phyloP scores from a whole-genome alignment of 2,113 vertebrate species.

The Xenopus borealis region DNA sequence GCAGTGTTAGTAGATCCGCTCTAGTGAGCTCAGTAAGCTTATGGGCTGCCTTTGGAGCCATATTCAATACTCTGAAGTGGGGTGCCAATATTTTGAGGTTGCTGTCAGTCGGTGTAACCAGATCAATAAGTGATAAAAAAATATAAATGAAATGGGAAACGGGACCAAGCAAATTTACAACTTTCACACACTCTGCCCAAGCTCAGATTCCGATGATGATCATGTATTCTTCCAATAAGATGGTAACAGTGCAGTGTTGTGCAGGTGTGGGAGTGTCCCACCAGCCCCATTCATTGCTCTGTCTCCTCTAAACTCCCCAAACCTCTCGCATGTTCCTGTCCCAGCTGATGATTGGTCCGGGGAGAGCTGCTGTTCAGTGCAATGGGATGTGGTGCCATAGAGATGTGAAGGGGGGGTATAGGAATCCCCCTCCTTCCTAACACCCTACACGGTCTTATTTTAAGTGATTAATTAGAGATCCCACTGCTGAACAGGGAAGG shows the following conservation, averaged over 20 bases:
- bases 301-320: not conserved
- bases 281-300: slow-evolving; percentile 4
- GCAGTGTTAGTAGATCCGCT: no score
- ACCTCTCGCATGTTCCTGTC: slow-evolving; percentile 34
- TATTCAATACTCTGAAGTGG: no score
- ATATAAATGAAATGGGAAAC: no score
- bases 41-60: no score
- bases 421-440: slow-evolving; percentile 27
- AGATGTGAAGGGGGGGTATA: slow-evolving; percentile 30
- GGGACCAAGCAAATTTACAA: no score
- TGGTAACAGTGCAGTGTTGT: slow-evolving; percentile 16
- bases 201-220: no score
- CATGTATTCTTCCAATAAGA: not conserved
- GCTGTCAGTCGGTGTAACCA: no score
- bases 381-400: slow-evolving; percentile 37
- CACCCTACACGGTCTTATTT: slow-evolving; percentile 5
- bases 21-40: no score
- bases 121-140: no score
- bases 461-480: slow-evolving; percentile 43
- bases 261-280: slow-evolving; percentile 25
- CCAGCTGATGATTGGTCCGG: slow-evolving; percentile 25
- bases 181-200: no score
- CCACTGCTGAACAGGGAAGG: slow-evolving; percentile 12
- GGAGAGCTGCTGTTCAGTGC: slow-evolving; percentile 38
- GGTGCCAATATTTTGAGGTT: no score